These are phyloP conservation scores for Macquaria australasica DNA, from an alignment of 2,113 vertebrate species.

Conservation along the genomic window DNA sequence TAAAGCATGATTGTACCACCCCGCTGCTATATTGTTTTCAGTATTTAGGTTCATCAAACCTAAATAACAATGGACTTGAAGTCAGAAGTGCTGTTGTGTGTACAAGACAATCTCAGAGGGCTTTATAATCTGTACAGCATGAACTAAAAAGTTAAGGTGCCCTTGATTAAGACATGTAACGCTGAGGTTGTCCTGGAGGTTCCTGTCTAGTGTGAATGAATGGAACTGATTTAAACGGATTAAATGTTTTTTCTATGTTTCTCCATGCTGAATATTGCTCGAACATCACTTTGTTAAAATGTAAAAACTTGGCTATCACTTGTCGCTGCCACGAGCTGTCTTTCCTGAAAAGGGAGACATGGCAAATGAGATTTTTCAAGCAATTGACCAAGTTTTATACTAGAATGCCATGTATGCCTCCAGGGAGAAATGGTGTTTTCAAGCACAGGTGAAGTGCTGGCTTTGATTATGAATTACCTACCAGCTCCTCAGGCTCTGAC, in stretches of 20 bases:
- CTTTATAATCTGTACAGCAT: background rate
- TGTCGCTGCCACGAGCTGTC: background rate
- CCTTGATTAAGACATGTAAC: background rate
- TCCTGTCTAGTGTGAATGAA: background rate
- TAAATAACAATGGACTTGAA: background rate
- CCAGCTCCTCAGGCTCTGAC: slow-evolving; percentile 41
- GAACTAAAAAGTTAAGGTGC: background rate
- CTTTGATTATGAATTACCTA: slow-evolving; percentile 59
- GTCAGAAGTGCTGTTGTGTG: background rate
- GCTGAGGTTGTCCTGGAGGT: background rate
- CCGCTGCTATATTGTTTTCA: background rate
- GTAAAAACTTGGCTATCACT: background rate
- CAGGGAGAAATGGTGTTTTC: slow-evolving; percentile 36
- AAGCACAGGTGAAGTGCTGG: slow-evolving; percentile 46
- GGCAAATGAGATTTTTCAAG: slow-evolving; percentile 53
- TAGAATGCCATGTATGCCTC: slow-evolving; percentile 44
- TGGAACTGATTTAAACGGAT: background rate
- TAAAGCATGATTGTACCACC: background rate
- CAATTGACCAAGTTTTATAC: slow-evolving; percentile 46
- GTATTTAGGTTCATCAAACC: background rate
- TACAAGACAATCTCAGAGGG: background rate
- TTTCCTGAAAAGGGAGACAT: slow-evolving; percentile 7
- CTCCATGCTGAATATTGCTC: background rate
- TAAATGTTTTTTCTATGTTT: background rate
- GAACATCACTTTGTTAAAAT: slow-evolving; percentile 4